phyloP scores from a whole-genome alignment of 2,888 invertebrate genomes.

The Aradus depressus region DNA sequence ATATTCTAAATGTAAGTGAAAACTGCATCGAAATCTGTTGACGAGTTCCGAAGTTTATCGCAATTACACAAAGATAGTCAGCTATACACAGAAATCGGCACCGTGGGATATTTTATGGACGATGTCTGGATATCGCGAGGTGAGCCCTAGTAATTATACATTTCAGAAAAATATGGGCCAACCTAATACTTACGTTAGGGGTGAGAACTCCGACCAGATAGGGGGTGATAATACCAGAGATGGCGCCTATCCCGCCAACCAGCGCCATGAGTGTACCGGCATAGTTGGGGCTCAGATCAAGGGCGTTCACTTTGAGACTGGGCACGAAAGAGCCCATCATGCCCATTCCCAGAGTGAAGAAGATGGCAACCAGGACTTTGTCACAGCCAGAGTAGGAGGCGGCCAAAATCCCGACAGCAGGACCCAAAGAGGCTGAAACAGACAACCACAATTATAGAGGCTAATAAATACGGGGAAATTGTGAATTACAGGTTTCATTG shows the following conservation, averaged over 20 bases:
- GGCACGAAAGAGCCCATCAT: slow-evolving; percentile 59
- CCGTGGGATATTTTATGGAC: not conserved
- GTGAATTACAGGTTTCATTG: no score
- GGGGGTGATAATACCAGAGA: slow-evolving; percentile 50
- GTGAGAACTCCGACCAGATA: slow-evolving; percentile 49
- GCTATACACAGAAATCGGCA: no score
- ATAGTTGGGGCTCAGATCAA: slow-evolving; percentile 55
- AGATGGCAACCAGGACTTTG: slow-evolving; percentile 45
- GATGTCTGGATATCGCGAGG: not conserved
- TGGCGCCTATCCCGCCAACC: slow-evolving; percentile 50
- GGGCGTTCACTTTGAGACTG: slow-evolving; percentile 56
- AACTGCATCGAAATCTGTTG: no score
- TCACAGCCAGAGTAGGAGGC: slow-evolving; percentile 44
- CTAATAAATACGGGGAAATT: no score
- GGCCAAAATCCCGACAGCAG: slow-evolving; percentile 31
- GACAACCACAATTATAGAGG: slow-evolving; percentile 8
- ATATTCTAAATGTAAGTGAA: no score
- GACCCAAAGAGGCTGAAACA: slow-evolving; percentile 31
- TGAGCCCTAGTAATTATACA: no score
- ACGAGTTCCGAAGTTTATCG: no score
- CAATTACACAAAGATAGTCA: no score
- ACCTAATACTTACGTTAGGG: slow-evolving; percentile 41
- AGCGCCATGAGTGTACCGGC: slow-evolving; percentile 53
- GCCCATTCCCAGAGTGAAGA: slow-evolving; percentile 57
- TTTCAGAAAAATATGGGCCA: no score